Conservation (phyloP, 2,113 vertebrate species). For the Malaclemys terrapin region DNA sequence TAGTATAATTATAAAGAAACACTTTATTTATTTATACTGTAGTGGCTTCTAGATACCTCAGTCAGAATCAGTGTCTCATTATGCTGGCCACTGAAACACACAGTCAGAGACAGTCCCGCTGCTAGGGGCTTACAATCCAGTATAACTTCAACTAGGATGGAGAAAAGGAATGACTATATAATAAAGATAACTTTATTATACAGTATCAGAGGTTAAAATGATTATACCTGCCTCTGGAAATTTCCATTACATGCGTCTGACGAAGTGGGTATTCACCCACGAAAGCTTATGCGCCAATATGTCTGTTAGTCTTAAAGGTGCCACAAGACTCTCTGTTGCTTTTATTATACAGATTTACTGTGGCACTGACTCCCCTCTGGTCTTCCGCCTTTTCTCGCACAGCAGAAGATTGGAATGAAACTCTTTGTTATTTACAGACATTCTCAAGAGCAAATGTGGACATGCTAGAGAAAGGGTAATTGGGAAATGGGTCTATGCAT, state of each 20-base stretch:
- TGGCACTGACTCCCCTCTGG: not conserved
- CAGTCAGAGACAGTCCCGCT: not conserved
- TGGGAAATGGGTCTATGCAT: not conserved
- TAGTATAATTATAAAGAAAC: not conserved
- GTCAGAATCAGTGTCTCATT: not conserved
- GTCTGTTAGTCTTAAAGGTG: too few species aligned
- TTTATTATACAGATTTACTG: not conserved
- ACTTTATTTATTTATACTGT: not conserved
- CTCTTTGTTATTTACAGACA: not conserved
- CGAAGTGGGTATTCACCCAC: too few species aligned
- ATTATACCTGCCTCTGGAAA: too few species aligned
- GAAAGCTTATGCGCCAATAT: too few species aligned
- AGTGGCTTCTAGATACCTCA: not conserved
- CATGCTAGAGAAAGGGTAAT: constrained; percentile 44
- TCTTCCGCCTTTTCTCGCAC: not conserved
- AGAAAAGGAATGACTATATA: not conserved
- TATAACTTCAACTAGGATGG: not conserved
- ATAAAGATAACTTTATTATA: not conserved
- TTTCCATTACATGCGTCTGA: too few species aligned
- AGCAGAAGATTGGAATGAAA: constrained; percentile 20
- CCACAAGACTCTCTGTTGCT: too few species aligned
- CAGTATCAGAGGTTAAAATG: too few species aligned
- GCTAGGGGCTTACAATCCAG: not conserved
- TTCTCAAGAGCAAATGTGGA: not conserved
- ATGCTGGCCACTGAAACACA: not conserved